Evolutionary conservation across 2,113 vertebrate species (phyloP).

Genomic region (Chaetorhynchus papuensis): DNA sequence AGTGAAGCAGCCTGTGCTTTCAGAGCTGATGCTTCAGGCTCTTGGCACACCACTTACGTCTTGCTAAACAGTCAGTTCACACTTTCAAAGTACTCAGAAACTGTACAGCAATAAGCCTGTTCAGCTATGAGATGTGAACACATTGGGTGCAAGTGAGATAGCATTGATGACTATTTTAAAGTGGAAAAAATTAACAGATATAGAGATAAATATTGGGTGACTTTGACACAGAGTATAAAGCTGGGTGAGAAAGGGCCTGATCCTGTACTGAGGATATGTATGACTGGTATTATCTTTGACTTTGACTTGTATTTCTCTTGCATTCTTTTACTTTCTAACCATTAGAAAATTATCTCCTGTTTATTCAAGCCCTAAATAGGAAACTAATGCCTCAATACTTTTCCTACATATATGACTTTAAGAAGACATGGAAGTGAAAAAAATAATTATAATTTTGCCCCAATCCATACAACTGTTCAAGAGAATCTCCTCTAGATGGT

Average conservation of each 20-base stretch:
- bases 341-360: neutral
- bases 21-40: neutral
- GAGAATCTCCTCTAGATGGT: neutral
- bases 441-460: neutral
- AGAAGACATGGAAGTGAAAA: neutral
- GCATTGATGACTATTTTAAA: neutral
- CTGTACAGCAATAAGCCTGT: neutral
- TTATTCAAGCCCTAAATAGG: neutral
- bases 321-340: neutral
- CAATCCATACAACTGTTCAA: neutral
- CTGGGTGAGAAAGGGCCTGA: neutral
- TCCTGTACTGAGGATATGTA: neutral
- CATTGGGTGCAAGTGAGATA: neutral
- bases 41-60: neutral
- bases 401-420: neutral
- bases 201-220: neutral
- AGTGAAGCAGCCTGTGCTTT: neutral
- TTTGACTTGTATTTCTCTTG: neutral
- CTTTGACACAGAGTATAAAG: neutral
- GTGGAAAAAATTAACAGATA: neutral
- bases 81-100: neutral
- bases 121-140: neutral
- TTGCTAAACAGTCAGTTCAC: neutral
- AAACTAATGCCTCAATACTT: neutral
- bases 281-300: neutral